Conservation (phyloP, 1,140 invertebrate genomes). For the Scaptomyza pallida region DNA sequence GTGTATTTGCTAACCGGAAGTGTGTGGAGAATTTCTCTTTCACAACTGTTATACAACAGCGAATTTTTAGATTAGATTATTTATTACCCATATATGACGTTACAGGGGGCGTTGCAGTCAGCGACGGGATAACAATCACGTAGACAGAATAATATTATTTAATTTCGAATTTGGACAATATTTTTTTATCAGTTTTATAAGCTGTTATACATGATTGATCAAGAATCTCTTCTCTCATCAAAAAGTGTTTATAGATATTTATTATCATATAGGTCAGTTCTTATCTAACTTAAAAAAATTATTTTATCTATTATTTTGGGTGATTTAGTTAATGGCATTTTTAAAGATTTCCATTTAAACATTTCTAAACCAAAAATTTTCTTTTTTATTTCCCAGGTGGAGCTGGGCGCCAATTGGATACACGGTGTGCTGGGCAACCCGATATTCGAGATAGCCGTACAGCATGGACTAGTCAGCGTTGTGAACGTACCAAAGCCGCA, state of each 20-base stretch:
- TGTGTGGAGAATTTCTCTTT: neutral
- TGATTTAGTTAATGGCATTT: too few relatives aligned
- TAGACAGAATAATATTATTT: conserved; percentile 30
- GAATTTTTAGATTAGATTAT: conserved; percentile 23
- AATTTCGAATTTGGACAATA: neutral
- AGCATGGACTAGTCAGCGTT: conserved; percentile 92
- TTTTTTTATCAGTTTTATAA: neutral
- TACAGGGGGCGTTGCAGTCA: conserved; percentile 4
- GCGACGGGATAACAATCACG: conserved; percentile 53
- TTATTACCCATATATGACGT: conserved; percentile 6
- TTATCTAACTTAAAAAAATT: conserved; percentile 19
- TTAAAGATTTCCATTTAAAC: too few relatives aligned
- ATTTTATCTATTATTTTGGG: conserved; percentile 6
- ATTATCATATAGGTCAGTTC: conserved; percentile 51
- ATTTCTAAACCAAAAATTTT: too few relatives aligned
- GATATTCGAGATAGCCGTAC: conserved; percentile 94
- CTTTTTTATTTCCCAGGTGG: conserved; percentile 85
- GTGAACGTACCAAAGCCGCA: conserved; percentile 92
- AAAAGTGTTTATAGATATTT: neutral
- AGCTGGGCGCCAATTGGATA: conserved; percentile 97
- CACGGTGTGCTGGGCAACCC: conserved; percentile 94
- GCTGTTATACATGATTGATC: too few relatives aligned
- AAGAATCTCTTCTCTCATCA: too few relatives aligned
- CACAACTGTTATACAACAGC: conserved; percentile 33
- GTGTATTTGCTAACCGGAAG: neutral